These are phyloP conservation scores for Eonycteris spelaea DNA, from an alignment of 2,113 vertebrate genomes.

Conservation along the genomic window DNA sequence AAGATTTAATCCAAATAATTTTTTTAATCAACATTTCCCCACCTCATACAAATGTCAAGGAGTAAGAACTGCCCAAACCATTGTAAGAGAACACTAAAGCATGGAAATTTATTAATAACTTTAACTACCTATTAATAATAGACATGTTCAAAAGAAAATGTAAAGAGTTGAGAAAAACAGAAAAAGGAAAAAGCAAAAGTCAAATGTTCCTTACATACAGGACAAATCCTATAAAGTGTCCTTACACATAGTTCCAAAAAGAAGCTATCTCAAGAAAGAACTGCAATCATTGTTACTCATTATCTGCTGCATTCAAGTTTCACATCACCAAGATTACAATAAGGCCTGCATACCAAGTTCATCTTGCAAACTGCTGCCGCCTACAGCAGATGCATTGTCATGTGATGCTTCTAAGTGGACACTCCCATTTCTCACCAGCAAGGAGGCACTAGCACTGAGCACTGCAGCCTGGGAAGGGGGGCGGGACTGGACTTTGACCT, in stretches of 20 bases:
- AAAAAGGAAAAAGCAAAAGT: neutral
- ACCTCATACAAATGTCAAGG: neutral
- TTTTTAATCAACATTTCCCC: neutral
- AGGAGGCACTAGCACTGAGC: conserved; percentile 95
- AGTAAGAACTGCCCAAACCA: accelerated
- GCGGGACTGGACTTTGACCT: conserved; percentile 93
- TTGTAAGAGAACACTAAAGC: conserved; percentile 26
- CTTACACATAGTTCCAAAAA: conserved; percentile 53
- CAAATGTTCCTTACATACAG: neutral
- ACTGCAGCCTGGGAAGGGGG: conserved; percentile 96
- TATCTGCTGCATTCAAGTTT: conserved; percentile 74
- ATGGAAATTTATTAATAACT: neutral
- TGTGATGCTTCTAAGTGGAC: conserved; percentile 95
- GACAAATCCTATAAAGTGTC: neutral
- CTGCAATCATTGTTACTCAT: conserved; percentile 65
- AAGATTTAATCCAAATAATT: neutral
- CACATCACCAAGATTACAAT: conserved; percentile 83
- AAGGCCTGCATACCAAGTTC: conserved; percentile 95
- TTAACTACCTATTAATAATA: neutral
- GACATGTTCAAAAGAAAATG: conserved; percentile 17
- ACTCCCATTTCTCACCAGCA: conserved; percentile 99
- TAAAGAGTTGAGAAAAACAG: conserved; percentile 12
- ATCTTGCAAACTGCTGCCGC: conserved; percentile 95
- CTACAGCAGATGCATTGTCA: conserved; percentile 95
- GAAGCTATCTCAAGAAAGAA: conserved; percentile 57